These are phyloP conservation scores for Caenorhabditis remanei DNA, from an alignment of 1,140 invertebrate genomes.

Conservation along the genomic window DNA sequence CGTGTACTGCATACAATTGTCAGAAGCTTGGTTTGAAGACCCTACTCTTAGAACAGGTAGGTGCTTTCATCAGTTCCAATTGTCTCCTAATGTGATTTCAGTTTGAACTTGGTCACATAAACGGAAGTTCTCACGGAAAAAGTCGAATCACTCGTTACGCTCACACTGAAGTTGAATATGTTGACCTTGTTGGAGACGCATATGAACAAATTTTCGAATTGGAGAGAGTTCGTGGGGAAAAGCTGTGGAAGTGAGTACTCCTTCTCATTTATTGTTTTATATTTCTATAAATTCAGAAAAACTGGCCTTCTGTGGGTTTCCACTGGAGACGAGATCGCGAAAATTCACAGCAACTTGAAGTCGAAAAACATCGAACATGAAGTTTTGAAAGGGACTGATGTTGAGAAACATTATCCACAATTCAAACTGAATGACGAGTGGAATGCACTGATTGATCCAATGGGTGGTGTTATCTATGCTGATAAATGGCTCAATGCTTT, in stretches of 20 bases:
- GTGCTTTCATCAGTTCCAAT: not conserved
- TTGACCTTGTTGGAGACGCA: slow-evolving; percentile 54
- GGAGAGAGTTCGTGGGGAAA: slow-evolving; percentile 52
- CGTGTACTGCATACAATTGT: slow-evolving; percentile 61
- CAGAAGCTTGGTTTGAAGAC: slow-evolving; percentile 57
- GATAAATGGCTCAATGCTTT: slow-evolving; percentile 64
- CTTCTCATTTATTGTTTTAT: not conserved
- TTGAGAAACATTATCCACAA: slow-evolving; percentile 45
- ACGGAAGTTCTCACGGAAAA: slow-evolving; percentile 63
- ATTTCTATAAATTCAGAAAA: slow-evolving; percentile 42
- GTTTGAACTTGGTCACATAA: slow-evolving; percentile 56
- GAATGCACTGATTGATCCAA: slow-evolving; percentile 58
- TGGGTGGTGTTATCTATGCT: slow-evolving; percentile 61
- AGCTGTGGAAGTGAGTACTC: slow-evolving; percentile 59
- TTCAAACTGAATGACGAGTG: slow-evolving; percentile 48
- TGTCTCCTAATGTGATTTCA: slow-evolving; percentile 30
- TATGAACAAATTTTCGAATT: slow-evolving; percentile 61
- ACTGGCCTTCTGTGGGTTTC: slow-evolving; percentile 57
- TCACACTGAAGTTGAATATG: slow-evolving; percentile 56
- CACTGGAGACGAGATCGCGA: slow-evolving; percentile 4
- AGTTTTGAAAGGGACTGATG: slow-evolving; percentile 44
- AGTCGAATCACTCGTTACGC: slow-evolving; percentile 61
- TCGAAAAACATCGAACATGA: slow-evolving; percentile 47
- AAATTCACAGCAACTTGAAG: slow-evolving; percentile 42
- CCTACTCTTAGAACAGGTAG: slow-evolving; percentile 58